These are phyloP conservation scores for Caenorhabditis sp. DNA, from an alignment of 2,888 invertebrate genomes.

Conservation along the genomic window DNA sequence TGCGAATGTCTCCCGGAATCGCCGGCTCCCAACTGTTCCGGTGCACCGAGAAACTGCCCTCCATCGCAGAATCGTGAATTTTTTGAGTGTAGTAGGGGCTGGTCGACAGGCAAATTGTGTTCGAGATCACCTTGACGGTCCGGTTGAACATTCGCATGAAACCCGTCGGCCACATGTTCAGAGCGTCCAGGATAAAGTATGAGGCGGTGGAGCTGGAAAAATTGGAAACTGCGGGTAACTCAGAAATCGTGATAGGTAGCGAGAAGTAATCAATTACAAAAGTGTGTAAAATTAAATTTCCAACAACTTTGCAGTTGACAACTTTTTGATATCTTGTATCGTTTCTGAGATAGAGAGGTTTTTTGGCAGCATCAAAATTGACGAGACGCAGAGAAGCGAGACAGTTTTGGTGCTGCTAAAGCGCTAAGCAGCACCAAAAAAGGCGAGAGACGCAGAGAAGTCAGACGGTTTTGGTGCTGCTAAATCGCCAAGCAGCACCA, in stretches of 20 bases:
- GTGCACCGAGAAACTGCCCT: constrained; percentile 40
- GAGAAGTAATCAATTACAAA: not conserved
- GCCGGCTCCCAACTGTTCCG: constrained; percentile 62
- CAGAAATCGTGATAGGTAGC: too few species aligned
- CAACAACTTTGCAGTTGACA: not conserved
- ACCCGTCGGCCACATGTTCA: constrained; percentile 56
- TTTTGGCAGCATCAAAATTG: not conserved
- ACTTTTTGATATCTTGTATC: constrained; percentile 4
- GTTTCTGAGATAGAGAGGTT: not conserved
- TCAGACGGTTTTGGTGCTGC: too few species aligned
- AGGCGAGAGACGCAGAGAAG: too few species aligned
- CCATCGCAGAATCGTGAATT: constrained; percentile 53
- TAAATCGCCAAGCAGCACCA: too few species aligned
- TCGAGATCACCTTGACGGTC: constrained; percentile 47
- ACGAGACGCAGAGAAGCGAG: too few species aligned
- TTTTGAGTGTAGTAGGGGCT: constrained; percentile 53
- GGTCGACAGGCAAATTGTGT: constrained; percentile 54
- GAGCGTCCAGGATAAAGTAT: constrained; percentile 47
- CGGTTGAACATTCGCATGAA: constrained; percentile 59
- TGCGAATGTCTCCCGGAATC: constrained; percentile 58
- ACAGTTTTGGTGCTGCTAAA: too few species aligned
- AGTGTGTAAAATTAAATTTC: not conserved
- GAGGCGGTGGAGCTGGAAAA: constrained; percentile 24
- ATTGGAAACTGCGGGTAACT: too few species aligned
- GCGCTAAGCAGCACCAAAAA: too few species aligned